Evolutionary conservation across 2,113 vertebrate species (phyloP), one percentile per base, ranked within the genome.

Genomic region (Procavia capensis): DNA sequence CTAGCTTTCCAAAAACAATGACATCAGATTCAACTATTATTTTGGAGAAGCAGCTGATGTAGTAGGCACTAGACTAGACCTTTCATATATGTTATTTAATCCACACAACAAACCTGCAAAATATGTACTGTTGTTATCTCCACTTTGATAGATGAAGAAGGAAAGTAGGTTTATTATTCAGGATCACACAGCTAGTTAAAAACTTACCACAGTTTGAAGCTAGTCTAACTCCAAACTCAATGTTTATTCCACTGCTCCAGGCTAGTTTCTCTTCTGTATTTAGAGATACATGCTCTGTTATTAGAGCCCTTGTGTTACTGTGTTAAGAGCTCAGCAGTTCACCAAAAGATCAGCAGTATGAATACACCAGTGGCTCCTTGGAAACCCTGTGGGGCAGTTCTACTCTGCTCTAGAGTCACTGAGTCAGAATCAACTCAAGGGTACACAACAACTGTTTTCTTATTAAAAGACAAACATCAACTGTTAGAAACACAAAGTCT

Each of bases 61-160:
- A 31, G 36, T 63, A 72, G 25, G 50, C 47, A 88, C 68, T 79
- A 93, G 10, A 59, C 14, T 61, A 86, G 66, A 27, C 39, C 39
- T 9, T 82, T n/a, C 63, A 27, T 43, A 54, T 31, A 41, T 27
- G 63, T 85, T 95, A 63, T 57, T 74, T 88, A 88, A 47, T 87
- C 36, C 84, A 85, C n/a, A 85, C 75, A 93, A 80, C 31, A 85
- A 95, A 81, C 41, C 54, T 81, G 57, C 57, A 90, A 61, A 17
- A 13, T 61, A 29, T 4, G 59, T 43, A 54, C n/a, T 88, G 39
- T 92, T 88, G 31, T 81, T 54, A 54, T 78, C 14, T 27, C 80
- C 34, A 17, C 68, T 24, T 85, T 88, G 64, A 76, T 29, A 59
- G 43, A 83, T 68, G 45, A 13, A 75, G 45, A 76, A 88, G 39